These are phyloP conservation scores for Gorsachius magnificus DNA, from an alignment of 2,797 vertebrate genomes.

Conservation along the genomic window DNA sequence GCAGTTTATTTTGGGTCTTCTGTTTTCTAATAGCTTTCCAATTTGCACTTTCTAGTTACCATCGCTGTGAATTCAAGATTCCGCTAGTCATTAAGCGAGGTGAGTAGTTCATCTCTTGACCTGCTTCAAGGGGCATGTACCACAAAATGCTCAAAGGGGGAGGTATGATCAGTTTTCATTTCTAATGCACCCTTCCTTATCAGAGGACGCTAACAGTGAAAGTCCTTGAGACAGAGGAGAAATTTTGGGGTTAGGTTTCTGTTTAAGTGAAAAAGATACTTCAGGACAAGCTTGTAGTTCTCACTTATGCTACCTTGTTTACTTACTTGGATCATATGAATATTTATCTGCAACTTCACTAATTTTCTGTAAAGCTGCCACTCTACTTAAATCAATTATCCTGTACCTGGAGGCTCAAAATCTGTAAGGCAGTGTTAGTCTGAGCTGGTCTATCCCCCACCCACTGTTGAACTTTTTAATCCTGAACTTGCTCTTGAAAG, in stretches of 20 bases:
- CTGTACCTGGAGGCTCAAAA: not conserved
- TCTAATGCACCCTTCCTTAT: not conserved
- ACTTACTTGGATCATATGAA: not conserved
- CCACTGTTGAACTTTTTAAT: not conserved
- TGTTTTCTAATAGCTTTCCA: not conserved
- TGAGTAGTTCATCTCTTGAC: slow-evolving; percentile 62
- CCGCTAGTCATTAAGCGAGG: slow-evolving; percentile 93
- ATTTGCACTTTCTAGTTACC: slow-evolving; percentile 85
- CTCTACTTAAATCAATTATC: not conserved
- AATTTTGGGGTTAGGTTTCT: not conserved
- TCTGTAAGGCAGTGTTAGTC: not conserved
- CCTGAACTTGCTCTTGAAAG: not conserved
- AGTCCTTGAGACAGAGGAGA: not conserved
- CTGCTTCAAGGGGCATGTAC: not conserved
- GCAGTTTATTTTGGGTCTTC: not conserved
- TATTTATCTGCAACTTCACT: not conserved
- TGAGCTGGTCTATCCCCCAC: not conserved
- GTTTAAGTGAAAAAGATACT: not conserved
- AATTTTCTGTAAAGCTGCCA: not conserved
- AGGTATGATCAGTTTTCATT: not conserved
- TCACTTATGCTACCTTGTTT: not conserved
- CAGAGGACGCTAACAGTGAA: not conserved
- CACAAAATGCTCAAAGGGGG: not conserved
- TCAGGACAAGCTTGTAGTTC: not conserved
- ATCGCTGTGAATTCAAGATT: slow-evolving; percentile 99